Evolutionary conservation across 2,113 vertebrate species (phyloP), one percentile per base, ranked within the genome.

Genomic region (Elephantulus edwardii): DNA sequence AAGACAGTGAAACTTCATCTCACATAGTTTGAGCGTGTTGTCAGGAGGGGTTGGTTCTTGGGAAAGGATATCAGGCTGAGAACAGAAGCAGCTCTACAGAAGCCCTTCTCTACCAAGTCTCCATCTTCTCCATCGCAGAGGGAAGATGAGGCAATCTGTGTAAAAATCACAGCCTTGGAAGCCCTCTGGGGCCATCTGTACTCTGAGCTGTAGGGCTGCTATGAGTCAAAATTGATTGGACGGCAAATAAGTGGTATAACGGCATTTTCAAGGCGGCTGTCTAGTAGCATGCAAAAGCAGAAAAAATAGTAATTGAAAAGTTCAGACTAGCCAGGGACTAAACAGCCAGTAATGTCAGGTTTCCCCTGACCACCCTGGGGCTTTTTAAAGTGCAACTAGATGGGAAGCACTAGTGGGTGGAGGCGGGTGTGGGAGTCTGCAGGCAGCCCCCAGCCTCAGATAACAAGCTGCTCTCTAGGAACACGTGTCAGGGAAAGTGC

Each of bases 51-150:
- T n/a, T n/a, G n/a, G n/a, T n/a, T n/a, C n/a, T n/a, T n/a, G n/a
- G n/a, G n/a, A n/a, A n/a, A n/a, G n/a, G n/a, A n/a, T n/a, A n/a
- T n/a, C n/a, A n/a, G n/a, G n/a, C n/a, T n/a, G n/a, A n/a, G n/a
- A n/a, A n/a, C 12, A 84, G 94, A 91, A 96, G 96, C 77, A 86
- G 0, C 13, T 94, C 91, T 68, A 90, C 92, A 95, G 2, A 16
- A 26, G 6, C 14, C 16, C 35, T 44, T 60, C 9, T 19, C 58
- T 2, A 11, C 58, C 60, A 46, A 38, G 95, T 95, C 10, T 81
- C 89, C 83, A 85, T 64, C 87, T 88, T 68, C 56, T 91, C 87
- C 88, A 46, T 86, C 33, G 3, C 64, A 38, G 35, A 35, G 38
- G 6, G 20, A 66, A n/a, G 62, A 16, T 16, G 14, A 1, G 62